Base-by-base conservation (phyloP, 64 coral and sea anemone genomes). In the Dendrophyllia cribrosa region DNA sequence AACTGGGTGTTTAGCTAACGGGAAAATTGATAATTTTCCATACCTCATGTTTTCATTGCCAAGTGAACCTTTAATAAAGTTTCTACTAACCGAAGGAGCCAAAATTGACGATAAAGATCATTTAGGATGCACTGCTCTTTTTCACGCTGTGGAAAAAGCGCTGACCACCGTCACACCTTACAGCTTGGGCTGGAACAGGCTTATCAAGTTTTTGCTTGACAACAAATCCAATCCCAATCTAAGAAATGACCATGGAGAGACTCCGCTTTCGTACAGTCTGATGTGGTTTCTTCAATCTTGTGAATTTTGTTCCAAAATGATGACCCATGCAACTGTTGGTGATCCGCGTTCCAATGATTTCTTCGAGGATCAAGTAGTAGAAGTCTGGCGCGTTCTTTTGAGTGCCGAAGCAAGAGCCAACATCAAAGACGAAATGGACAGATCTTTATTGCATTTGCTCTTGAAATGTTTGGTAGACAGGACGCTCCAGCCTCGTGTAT, bases 191-290 rank as follows among this genome's bases (percentile, higher is more conserved):
- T 34, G 34, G 34, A 34, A 34, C 34, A 34, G 34, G 34, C 53
- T 90, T 51, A 68, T 78, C 62, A 19, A 34, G 26, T 43, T 90
- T 43, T 19, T 90, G 22, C 47, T 90, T 17, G 20, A 78, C 44
- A 78, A 19, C 12, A 34, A 68, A 11, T 64, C 76, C 11, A 90
- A 90, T 59, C 63, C 75, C 20, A 79, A 90, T 44, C 16, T 20
- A 3, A 69, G 77, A n/a, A 58, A 90, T 4, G 17, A 63, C 43
- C 16, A 44, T 12, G 65, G 88, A 22, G 75, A 77, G 24, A 51
- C 88, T 58, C 65, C 79, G 43, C 62, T 90, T 51, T 68, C n/a
- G 44, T 77, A 55, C 17, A 77, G 74, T 77, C 52, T 77, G 50
- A 52, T 34, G 15, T 49, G 4, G 15, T 45, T 0, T 15, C 16